Conservation (phyloP, 2,888 invertebrate species). For the Eupithecia inturbata region DNA sequence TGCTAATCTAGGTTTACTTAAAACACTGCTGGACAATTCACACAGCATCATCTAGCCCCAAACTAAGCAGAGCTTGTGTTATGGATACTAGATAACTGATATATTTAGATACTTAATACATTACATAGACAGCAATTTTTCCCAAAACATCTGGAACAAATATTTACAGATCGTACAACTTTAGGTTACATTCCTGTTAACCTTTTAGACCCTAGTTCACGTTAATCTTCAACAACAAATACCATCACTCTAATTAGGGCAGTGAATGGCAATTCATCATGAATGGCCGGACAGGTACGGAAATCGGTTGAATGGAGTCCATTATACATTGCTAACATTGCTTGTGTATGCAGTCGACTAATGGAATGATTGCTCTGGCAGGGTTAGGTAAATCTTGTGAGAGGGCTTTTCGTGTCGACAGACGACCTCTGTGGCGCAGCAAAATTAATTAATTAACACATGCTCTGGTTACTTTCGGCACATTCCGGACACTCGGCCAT, state of each 20-base stretch:
- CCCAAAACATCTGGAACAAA: neutral
- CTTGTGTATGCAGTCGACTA: constrained; percentile 6
- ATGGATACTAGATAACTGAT: too few relatives aligned
- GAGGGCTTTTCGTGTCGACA: too few relatives aligned
- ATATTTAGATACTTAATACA: too few relatives aligned
- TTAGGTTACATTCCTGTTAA: neutral
- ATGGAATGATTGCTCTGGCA: constrained; percentile 16
- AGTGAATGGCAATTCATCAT: constrained; percentile 7
- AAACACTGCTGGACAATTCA: too few relatives aligned
- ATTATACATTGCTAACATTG: constrained; percentile 8
- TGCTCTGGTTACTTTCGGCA: too few relatives aligned
- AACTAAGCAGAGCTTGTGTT: too few relatives aligned
- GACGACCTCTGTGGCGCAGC: too few relatives aligned
- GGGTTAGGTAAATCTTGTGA: neutral
- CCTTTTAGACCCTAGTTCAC: neutral
- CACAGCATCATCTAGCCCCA: too few relatives aligned
- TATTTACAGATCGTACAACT: neutral
- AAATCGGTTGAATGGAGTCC: constrained; percentile 13
- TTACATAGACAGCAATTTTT: too few relatives aligned
- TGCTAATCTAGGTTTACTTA: too few relatives aligned
- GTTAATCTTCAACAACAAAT: constrained; percentile 1
- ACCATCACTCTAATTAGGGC: constrained; percentile 10
- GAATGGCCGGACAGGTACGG: constrained; percentile 4
- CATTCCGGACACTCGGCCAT: too few relatives aligned
- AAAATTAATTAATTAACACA: too few relatives aligned